phyloP scores from a whole-genome alignment of 2,888 invertebrate species.

The Pseudococcus jackbeardsleyi region DNA sequence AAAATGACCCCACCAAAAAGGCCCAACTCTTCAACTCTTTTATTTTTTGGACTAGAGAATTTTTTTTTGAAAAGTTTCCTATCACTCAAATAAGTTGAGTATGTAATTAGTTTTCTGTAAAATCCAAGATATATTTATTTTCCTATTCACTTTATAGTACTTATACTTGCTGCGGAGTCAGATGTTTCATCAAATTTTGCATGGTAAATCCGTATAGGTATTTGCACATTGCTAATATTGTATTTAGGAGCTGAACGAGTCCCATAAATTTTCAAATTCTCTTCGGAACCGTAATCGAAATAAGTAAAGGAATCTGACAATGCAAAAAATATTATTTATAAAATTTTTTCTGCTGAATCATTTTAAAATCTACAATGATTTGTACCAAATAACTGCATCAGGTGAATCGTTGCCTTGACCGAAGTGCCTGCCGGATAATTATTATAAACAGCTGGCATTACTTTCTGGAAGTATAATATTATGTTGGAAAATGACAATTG shows the following conservation, averaged over 20 bases:
- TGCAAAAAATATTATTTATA: neutral
- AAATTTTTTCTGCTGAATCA: neutral
- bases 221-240: slow-evolving; percentile 74
- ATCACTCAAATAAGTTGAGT: no score
- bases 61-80: no score
- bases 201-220: slow-evolving; percentile 76
- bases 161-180: slow-evolving; percentile 72
- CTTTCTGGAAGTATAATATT: neutral
- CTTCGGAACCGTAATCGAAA: slow-evolving; percentile 74
- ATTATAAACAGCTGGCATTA: neutral
- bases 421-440: neutral
- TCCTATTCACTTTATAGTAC: no score
- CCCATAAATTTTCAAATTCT: slow-evolving; percentile 73
- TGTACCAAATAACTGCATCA: neutral
- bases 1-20: no score
- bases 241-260: slow-evolving; percentile 74
- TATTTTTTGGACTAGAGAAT: no score
- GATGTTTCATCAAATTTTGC: slow-evolving; percentile 77
- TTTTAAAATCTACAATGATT: neutral
- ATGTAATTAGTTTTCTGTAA: no score
- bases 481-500: no score
- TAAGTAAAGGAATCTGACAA: slow-evolving; percentile 68
- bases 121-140: no score
- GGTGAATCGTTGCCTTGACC: neutral
- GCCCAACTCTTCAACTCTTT: no score